Evolutionary conservation across 2,888 invertebrate genomes (phyloP), one percentile per base, ranked within the genome.

Genomic region (Philaethria dido): DNA sequence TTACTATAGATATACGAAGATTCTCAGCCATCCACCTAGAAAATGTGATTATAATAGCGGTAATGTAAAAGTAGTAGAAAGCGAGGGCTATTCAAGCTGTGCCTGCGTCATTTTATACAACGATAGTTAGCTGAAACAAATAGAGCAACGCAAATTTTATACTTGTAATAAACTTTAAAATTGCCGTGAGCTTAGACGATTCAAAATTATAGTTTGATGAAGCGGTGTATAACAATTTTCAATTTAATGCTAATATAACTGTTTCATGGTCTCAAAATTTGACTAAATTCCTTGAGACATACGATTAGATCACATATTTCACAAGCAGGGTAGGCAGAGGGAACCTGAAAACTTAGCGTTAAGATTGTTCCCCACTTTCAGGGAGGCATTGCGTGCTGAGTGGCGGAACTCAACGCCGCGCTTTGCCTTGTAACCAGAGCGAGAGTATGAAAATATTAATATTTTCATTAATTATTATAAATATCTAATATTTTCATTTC

Each of bases 31-130:
- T 83, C 80, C 75, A 82, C 83, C 82, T 79, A 74, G 76, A 83
- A 89, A 90, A 91, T 89, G 89, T 77, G 74, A 83, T 87, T 89
- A 88, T 90, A 91, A 91, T 91, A 80, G 78, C 77, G 83, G 87
- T 80, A 74, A 74, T 78, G 75, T 74, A 74, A 65, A 47, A 77
- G 77, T 84, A 80, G 88, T 89, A 89, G 89, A 88, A 86, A 78
- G 82, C 78, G 75, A 78, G 76, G 80, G 78, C 80, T 79, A 77
- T 83, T 82, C 80, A 80, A 83, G 83, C 79, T 74, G 79, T 80
- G 81, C 76, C 78, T 79, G 69, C 76, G 72, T 77, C 70, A 75
- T 66, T 74, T 69, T 62, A 74, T 64, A 71, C 69, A 72, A 48
- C 74, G 36, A 57, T 61, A 57, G 70, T 68, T 42, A 47, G 45